A percentile compares a stretch with the other conserved stretches of the same genome.
phyloP scores from a whole-genome alignment of 2,888 invertebrate genomes.

The Copidosoma aretas region DNA sequence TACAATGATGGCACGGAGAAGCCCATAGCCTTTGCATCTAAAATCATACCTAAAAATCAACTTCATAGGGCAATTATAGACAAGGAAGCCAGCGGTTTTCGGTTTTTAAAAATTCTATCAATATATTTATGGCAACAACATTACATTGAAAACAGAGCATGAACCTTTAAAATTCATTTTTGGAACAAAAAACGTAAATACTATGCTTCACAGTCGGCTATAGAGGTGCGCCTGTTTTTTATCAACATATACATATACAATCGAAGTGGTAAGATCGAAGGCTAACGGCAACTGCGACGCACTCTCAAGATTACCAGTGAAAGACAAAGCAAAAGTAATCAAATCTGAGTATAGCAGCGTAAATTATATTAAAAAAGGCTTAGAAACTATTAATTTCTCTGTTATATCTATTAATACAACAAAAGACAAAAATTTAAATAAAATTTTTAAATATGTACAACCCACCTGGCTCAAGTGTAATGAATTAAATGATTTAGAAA shows the following conservation, averaged over 20 bases:
- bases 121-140: not conserved
- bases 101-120: not conserved
- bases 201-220: not conserved
- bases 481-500: too few relatives aligned
- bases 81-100: not conserved
- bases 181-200: not conserved
- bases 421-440: constrained; percentile 25
- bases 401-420: constrained; percentile 9
- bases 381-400: constrained; percentile 14
- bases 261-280: not conserved
- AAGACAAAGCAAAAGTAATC: constrained; percentile 26
- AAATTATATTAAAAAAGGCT: constrained; percentile 26
- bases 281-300: constrained; percentile 3
- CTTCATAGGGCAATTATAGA: not conserved
- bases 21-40: constrained; percentile 4
- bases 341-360: constrained; percentile 21
- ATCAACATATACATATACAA: not conserved
- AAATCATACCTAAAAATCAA: not conserved
- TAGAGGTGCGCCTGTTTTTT: not conserved
- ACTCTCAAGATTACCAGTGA: not conserved
- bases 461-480: too few relatives aligned
- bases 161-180: not conserved
- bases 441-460: not conserved
- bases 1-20: not conserved
- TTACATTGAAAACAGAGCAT: not conserved